A percentile compares a stretch with the other conserved stretches of the same genome.
phyloP scores from a whole-genome alignment of 2,113 vertebrate genomes.

The Crotophaga sulcirostris region DNA sequence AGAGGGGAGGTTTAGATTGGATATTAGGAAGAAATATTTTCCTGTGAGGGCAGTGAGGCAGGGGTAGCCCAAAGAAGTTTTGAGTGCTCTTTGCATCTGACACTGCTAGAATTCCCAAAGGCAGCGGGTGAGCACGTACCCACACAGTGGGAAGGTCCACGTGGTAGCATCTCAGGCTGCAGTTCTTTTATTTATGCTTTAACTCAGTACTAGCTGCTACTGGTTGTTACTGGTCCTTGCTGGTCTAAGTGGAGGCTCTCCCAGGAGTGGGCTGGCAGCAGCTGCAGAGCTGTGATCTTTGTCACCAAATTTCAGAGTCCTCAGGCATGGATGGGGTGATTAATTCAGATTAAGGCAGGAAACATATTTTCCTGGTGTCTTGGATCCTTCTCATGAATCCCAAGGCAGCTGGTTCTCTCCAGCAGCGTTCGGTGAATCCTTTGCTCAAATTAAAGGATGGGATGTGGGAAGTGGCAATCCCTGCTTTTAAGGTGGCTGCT shows the following conservation, averaged over 20 bases:
- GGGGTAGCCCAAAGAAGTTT: too few relatives aligned
- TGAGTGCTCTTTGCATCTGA: neutral
- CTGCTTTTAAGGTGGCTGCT: neutral
- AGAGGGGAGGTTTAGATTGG: too few relatives aligned
- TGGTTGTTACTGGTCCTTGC: neutral
- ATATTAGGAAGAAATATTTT: too few relatives aligned
- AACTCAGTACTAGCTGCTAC: neutral
- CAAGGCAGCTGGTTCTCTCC: neutral
- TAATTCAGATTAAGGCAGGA: neutral
- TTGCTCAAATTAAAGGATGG: neutral
- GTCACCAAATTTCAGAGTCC: neutral
- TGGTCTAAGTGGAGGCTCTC: neutral
- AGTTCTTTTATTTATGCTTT: neutral
- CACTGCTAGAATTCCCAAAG: neutral
- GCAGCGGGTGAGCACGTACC: rapidly evolving
- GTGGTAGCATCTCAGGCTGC: neutral
- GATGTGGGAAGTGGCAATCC: neutral
- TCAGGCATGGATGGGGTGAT: neutral
- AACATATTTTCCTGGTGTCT: neutral
- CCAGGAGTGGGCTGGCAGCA: neutral
- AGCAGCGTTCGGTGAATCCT: neutral
- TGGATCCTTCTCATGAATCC: neutral
- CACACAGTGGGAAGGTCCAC: neutral
- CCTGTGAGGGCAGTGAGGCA: too few relatives aligned
- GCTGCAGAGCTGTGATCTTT: neutral